Evolutionary conservation across 1,140 invertebrate genomes (phyloP).

Genomic region (Bombus impatiens): DNA sequence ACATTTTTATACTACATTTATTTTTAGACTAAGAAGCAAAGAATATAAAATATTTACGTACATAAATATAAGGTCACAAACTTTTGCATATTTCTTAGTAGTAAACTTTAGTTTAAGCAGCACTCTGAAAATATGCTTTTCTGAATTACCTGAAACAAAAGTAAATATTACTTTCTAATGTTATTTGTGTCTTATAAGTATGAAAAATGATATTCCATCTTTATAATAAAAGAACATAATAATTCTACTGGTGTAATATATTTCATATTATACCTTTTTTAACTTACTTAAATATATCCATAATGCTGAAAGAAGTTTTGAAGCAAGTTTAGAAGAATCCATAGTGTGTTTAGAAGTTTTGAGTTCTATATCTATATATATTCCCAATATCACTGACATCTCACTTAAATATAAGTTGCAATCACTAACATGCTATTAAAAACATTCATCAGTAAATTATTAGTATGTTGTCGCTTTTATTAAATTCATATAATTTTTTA

Average conservation of each 20-base stretch:
- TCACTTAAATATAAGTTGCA: slow-evolving; percentile 73
- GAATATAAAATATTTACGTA: slow-evolving; percentile 57
- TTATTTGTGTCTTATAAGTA: background rate
- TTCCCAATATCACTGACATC: slow-evolving; percentile 75
- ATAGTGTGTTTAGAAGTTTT: slow-evolving; percentile 56
- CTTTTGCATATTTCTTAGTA: slow-evolving; percentile 66
- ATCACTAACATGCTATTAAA: slow-evolving; percentile 69
- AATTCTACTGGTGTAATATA: background rate
- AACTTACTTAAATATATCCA: slow-evolving; percentile 76
- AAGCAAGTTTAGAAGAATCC: slow-evolving; percentile 62
- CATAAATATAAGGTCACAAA: slow-evolving; percentile 73
- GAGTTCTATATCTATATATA: slow-evolving; percentile 76
- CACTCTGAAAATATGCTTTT: slow-evolving; percentile 76
- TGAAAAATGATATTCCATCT: background rate
- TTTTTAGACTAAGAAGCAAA: background rate
- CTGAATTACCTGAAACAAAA: slow-evolving; percentile 73
- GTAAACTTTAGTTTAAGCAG: slow-evolving; percentile 71
- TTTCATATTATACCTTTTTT: background rate
- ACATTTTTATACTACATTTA: background rate
- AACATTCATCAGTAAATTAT: slow-evolving; percentile 42
- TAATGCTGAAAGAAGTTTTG: slow-evolving; percentile 71
- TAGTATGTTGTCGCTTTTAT: background rate
- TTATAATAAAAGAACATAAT: no score
- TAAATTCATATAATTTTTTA: background rate
- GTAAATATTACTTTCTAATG: slow-evolving; percentile 1